phyloP scores from a whole-genome alignment of 2,797 vertebrate genomes.

The Delichon dasypus region DNA sequence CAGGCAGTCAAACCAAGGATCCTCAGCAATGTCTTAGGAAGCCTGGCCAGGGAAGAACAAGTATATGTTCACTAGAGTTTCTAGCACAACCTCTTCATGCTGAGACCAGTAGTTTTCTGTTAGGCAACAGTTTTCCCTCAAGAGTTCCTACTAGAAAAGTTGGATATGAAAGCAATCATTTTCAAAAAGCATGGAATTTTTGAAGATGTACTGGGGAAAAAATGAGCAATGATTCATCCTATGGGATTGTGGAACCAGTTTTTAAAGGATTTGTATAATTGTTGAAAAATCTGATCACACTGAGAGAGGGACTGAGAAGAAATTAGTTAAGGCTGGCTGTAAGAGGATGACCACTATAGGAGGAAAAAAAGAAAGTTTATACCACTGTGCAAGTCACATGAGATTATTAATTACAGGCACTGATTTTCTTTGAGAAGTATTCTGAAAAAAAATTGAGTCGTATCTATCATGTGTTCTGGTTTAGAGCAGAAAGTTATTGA shows the following conservation, averaged over 20 bases:
- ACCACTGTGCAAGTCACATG: not conserved
- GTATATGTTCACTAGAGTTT: not conserved
- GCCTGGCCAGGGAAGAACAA: not conserved
- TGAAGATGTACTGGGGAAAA: not conserved
- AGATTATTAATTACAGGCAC: not conserved
- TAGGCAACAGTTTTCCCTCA: not conserved
- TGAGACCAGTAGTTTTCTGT: not conserved
- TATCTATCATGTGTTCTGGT: not conserved
- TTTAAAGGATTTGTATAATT: not conserved
- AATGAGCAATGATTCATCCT: not conserved
- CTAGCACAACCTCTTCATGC: not conserved
- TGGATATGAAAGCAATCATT: not conserved
- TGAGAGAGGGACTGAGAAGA: not conserved
- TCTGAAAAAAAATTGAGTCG: not conserved
- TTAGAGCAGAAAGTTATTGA: not conserved
- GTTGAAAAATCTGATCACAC: not conserved
- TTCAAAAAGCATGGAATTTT: not conserved
- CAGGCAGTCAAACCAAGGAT: fast-evolving
- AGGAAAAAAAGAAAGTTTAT: not conserved
- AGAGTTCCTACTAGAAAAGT: not conserved
- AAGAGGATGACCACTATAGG: not conserved
- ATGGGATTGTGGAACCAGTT: not conserved
- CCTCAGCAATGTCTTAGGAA: not conserved
- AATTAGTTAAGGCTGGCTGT: not conserved
- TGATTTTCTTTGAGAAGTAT: not conserved